These are phyloP conservation scores for Ascidia mentula DNA, from an alignment of 23 tunicate genomes.

Conservation along the genomic window DNA sequence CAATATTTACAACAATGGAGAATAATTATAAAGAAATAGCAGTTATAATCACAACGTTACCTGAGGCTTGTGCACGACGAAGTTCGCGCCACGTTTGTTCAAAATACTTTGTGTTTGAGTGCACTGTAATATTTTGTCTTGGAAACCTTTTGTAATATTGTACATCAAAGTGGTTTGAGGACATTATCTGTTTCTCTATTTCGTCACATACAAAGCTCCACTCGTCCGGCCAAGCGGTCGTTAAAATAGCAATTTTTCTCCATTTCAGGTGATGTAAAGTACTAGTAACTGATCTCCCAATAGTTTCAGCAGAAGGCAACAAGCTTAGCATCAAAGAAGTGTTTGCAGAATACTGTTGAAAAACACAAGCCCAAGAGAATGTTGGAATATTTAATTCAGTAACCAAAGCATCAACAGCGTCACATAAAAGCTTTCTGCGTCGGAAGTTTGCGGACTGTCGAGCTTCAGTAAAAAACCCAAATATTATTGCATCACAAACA, in stretches of 20 bases:
- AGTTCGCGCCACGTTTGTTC: constrained; percentile 14
- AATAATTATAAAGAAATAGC: too few relatives aligned
- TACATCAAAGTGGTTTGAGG: constrained; percentile 14
- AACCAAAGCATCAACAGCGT: constrained; percentile 23
- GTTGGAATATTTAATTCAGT: constrained; percentile 12
- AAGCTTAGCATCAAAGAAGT: not conserved
- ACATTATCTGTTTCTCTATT: constrained; percentile 17
- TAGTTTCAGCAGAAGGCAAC: constrained; percentile 17
- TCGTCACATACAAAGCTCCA: constrained; percentile 36
- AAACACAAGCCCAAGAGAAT: constrained; percentile 41
- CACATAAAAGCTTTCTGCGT: constrained; percentile 23
- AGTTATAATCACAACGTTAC: not conserved
- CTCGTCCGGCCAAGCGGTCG: constrained; percentile 24
- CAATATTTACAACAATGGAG: not conserved
- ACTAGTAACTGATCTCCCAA: constrained; percentile 21
- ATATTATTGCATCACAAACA: constrained; percentile 11
- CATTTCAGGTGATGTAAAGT: constrained; percentile 34
- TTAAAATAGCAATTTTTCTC: constrained; percentile 42
- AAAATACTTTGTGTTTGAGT: not conserved
- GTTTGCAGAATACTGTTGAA: not conserved
- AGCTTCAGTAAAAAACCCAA: constrained; percentile 10
- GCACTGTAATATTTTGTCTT: not conserved
- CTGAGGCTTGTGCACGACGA: not conserved
- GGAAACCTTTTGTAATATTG: constrained; percentile 26
- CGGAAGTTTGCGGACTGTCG: not conserved